Evolutionary conservation across 2,888 invertebrate genomes (phyloP).

Genomic region (Chymomyza caudatula): DNA sequence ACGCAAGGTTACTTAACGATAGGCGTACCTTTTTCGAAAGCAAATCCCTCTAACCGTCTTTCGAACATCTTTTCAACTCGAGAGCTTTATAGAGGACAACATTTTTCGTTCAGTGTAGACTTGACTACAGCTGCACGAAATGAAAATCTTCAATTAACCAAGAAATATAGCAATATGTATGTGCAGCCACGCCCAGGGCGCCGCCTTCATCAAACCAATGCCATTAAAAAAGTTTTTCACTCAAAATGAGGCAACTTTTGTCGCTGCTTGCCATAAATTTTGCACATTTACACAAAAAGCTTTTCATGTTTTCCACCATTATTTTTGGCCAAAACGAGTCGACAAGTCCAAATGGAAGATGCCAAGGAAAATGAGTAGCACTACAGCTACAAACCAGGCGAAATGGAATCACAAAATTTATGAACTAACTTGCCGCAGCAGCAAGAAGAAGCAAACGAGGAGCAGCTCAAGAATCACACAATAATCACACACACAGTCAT

Average conservation of each 20-base stretch:
- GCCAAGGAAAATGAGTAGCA: neutral
- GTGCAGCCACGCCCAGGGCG: neutral
- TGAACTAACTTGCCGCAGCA: conserved; percentile 54
- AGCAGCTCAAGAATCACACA: conserved; percentile 17
- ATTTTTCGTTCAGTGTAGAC: no score
- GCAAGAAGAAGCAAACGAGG: neutral
- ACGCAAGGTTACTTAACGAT: no score
- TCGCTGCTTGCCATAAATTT: conserved; percentile 10
- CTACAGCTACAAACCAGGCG: neutral
- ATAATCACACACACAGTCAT: conserved; percentile 19
- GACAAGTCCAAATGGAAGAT: neutral
- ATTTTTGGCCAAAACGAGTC: conserved; percentile 1
- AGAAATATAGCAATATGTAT: neutral
- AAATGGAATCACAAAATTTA: conserved; percentile 40
- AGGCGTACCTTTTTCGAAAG: no score
- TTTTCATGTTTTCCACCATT: neutral
- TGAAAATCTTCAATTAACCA: no score
- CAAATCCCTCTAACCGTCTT: neutral
- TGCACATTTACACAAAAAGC: conserved; percentile 16
- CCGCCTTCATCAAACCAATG: neutral
- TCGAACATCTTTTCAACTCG: neutral
- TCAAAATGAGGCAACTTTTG: conserved; percentile 14
- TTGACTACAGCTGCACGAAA: neutral
- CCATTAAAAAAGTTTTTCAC: conserved; percentile 38
- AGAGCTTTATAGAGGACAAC: neutral